phyloP scores from a whole-genome alignment of 1,140 invertebrate genomes.

The Drosophila guanche region DNA sequence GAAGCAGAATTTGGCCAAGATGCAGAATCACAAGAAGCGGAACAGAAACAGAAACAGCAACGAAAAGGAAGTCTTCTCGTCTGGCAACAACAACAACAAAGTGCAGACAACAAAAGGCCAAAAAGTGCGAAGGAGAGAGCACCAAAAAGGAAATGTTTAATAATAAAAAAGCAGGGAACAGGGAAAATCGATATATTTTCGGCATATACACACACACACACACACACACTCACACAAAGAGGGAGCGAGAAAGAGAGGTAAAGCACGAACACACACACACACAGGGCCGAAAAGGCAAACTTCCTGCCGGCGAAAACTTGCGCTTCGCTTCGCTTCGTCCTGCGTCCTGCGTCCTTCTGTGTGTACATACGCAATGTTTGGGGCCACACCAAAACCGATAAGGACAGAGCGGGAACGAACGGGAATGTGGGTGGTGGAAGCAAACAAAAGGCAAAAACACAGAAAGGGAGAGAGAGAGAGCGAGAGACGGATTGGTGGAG shows the following conservation, averaged over 20 bases:
- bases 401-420: constrained; percentile 1
- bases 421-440: too few relatives aligned
- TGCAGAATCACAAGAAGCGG: too few relatives aligned
- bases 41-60: constrained; percentile 12
- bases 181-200: constrained; percentile 76
- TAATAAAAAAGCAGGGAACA: constrained; percentile 44
- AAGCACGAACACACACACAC: background rate
- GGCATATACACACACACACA: constrained; percentile 66
- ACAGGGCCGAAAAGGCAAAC: constrained; percentile 18
- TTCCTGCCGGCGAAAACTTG: constrained; percentile 58
- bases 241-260: constrained; percentile 15
- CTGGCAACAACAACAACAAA: constrained; percentile 23
- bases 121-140: too few relatives aligned
- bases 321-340: constrained; percentile 26
- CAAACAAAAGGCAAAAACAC: background rate
- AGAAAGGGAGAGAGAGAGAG: constrained; percentile 11
- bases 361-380: constrained; percentile 43
- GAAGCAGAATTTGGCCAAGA: too few relatives aligned
- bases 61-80: constrained; percentile 17
- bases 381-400: constrained; percentile 3
- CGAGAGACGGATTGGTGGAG: background rate
- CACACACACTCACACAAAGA: constrained; percentile 2
- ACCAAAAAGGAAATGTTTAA: constrained; percentile 56
- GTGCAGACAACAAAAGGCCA: constrained; percentile 40
- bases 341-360: too few relatives aligned